Conservation (phyloP, 2,797 vertebrate genomes). For the Gambelia wislizenii region DNA sequence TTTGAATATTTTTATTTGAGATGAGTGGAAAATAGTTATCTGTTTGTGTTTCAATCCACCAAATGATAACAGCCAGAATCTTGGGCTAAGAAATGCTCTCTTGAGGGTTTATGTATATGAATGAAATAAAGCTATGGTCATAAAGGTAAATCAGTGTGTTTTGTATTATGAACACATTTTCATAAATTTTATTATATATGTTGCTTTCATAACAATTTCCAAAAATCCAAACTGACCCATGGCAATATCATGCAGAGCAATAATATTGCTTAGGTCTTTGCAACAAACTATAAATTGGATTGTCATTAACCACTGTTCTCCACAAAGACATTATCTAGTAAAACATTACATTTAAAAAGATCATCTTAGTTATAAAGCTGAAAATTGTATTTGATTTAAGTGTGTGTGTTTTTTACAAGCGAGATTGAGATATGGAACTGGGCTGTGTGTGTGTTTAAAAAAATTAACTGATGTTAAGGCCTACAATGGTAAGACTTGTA, state of each 20-base stretch:
- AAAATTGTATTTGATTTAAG: background rate
- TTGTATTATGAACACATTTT: background rate
- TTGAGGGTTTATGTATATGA: background rate
- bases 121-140: background rate
- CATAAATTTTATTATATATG: background rate
- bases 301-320: background rate
- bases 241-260: background rate
- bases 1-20: background rate
- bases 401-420: background rate
- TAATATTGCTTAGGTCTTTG: background rate
- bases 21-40: background rate
- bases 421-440: background rate
- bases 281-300: background rate
- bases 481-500: background rate
- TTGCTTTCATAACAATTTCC: background rate
- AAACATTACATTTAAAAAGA: background rate
- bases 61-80: background rate
- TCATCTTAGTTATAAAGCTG: background rate
- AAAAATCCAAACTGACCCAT: background rate
- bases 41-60: background rate
- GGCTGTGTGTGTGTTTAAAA: background rate
- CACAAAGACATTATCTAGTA: background rate
- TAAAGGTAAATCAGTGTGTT: background rate
- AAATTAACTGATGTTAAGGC: too few species aligned
- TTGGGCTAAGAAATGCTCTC: background rate